These are phyloP conservation scores for Rhizoglyphus robini DNA, from an alignment of 1,140 invertebrate species.

Conservation along the genomic window DNA sequence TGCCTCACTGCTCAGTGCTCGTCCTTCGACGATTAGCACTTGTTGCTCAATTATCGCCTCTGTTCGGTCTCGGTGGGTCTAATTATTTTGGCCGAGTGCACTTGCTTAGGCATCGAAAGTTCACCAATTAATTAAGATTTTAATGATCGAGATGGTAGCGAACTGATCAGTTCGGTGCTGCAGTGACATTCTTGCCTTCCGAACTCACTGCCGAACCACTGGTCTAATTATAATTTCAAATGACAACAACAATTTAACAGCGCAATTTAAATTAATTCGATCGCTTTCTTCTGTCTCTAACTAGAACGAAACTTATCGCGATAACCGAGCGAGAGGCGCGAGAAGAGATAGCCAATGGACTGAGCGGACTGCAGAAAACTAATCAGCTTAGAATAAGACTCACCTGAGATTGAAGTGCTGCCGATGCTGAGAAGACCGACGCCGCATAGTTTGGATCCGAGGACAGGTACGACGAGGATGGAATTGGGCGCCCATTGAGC, in stretches of 20 bases:
- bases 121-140: conserved; percentile 14
- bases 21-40: background rate
- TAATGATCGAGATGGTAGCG: conserved; percentile 2
- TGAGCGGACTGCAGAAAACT: background rate
- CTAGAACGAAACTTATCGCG: too few species aligned
- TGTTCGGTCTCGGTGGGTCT: background rate
- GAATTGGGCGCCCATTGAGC: background rate
- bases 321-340: too few species aligned
- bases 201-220: too few species aligned
- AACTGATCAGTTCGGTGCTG: too few species aligned
- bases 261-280: conserved; percentile 3
- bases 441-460: conserved; percentile 1
- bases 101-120: background rate
- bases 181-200: too few species aligned
- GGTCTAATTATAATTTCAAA: conserved; percentile 9
- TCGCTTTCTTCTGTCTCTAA: too few species aligned
- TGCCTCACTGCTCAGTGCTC: background rate
- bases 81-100: background rate
- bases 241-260: conserved; percentile 11
- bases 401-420: conserved; percentile 14
- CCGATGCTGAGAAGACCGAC: background rate
- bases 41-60: conserved; percentile 15
- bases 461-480: background rate
- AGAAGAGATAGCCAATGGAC: background rate
- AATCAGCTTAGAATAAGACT: background rate